Conservation (phyloP, 2,113 vertebrate species). For the Gallinago jamesoni region DNA sequence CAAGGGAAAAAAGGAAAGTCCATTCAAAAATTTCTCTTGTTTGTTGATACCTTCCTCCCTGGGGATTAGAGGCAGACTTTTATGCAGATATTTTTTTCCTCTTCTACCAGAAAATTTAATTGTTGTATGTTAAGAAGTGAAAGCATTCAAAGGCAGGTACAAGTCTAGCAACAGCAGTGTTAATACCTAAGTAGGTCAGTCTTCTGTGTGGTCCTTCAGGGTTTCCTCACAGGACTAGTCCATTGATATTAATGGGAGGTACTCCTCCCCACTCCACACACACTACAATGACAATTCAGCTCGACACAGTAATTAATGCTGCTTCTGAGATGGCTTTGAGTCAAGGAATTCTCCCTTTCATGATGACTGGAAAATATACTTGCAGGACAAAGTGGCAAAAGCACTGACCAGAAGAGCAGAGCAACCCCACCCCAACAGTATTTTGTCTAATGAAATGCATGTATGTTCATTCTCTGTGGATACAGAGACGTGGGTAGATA, state of each 20-base stretch:
- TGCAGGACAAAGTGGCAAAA: neutral
- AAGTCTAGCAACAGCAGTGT: neutral
- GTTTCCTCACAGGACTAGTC: slow-evolving; percentile 13
- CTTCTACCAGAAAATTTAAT: neutral
- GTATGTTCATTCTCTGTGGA: neutral
- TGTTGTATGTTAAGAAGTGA: neutral
- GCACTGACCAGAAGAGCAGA: neutral
- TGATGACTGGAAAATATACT: neutral
- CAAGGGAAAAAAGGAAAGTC: neutral
- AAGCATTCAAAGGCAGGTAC: neutral
- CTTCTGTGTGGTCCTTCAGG: slow-evolving; percentile 18
- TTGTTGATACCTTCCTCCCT: neutral
- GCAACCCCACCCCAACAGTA: accelerated
- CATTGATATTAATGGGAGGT: slow-evolving; percentile 47
- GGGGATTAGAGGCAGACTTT: neutral
- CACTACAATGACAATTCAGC: slow-evolving; percentile 19
- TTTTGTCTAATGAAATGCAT: neutral
- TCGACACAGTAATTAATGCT: neutral
- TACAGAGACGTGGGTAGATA: neutral
- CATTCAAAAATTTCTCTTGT: neutral
- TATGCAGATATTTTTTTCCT: neutral
- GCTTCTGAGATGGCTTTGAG: neutral
- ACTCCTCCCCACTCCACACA: slow-evolving; percentile 28
- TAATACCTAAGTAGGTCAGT: slow-evolving; percentile 46
- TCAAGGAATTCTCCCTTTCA: neutral